phyloP scores from a whole-genome alignment of 2,888 invertebrate species.

The Drosophila mayaguana region DNA sequence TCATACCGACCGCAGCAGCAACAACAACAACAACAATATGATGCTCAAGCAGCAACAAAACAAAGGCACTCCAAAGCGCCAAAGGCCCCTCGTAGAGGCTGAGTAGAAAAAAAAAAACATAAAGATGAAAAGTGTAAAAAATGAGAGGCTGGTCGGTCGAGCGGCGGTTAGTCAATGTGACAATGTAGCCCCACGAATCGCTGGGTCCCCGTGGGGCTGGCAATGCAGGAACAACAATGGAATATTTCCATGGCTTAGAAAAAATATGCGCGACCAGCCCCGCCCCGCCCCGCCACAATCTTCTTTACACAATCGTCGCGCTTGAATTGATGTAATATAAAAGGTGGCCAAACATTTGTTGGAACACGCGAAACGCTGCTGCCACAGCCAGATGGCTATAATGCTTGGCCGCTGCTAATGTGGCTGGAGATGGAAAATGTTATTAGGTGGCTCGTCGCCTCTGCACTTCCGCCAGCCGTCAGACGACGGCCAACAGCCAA shows the following conservation, averaged over 20 bases:
- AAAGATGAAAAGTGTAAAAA: slow-evolving; percentile 14
- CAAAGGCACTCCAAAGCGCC: slow-evolving; percentile 64
- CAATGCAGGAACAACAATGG: slow-evolving; percentile 57
- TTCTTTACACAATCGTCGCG: slow-evolving; percentile 58
- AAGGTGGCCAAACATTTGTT: slow-evolving; percentile 76
- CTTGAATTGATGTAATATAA: slow-evolving; percentile 63
- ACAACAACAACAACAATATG: slow-evolving; percentile 28
- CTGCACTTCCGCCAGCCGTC: slow-evolving; percentile 61
- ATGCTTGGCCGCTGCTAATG: slow-evolving; percentile 22
- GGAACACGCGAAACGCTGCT: slow-evolving; percentile 39
- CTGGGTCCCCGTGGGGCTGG: slow-evolving; percentile 15
- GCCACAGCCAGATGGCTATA: slow-evolving; percentile 14
- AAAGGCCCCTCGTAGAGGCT: slow-evolving; percentile 35
- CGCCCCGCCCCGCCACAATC: slow-evolving; percentile 36
- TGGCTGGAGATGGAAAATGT: slow-evolving; percentile 56
- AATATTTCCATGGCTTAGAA: slow-evolving; percentile 48
- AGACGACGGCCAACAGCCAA: slow-evolving; percentile 16
- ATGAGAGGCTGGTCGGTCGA: slow-evolving; percentile 30
- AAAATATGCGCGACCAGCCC: slow-evolving; percentile 57
- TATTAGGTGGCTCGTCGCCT: slow-evolving; percentile 78
- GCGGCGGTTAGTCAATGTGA: slow-evolving; percentile 62
- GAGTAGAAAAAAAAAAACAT: slow-evolving; percentile 2
- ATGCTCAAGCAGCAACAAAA: slow-evolving; percentile 36
- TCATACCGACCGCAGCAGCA: slow-evolving; percentile 46
- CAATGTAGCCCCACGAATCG: slow-evolving; percentile 60